A percentile compares a stretch with the other conserved stretches of the same genome.
Conservation (phyloP, 2,888 invertebrate species). For the Apodemia zela region DNA sequence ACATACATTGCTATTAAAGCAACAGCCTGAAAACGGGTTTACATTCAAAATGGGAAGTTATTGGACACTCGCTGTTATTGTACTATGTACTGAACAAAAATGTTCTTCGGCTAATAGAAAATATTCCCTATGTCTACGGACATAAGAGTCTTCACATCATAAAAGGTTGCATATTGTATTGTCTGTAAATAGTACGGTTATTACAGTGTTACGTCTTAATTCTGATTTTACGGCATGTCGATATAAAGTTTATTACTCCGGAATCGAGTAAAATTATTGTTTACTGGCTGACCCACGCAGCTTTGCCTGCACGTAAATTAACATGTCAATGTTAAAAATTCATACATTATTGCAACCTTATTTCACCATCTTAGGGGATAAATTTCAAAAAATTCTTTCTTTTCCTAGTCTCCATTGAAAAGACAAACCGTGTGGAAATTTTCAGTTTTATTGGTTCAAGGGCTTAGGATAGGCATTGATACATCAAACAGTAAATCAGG, state of each 20-base stretch:
- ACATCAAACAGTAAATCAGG: too few species aligned
- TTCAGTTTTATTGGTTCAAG: too few species aligned
- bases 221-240: not conserved
- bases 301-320: too few species aligned
- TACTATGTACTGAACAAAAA: not conserved
- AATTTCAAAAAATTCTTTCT: too few species aligned
- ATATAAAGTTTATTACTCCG: not conserved
- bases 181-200: not conserved
- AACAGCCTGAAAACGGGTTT: slow-evolving; percentile 13
- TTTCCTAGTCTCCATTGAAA: too few species aligned
- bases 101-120: not conserved
- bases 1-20: slow-evolving; percentile 14
- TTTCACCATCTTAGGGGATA: too few species aligned
- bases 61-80: slow-evolving; percentile 14
- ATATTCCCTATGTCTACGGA: not conserved
- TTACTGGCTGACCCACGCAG: too few species aligned
- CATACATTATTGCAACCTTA: too few species aligned
- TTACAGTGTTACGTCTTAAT: slow-evolving; percentile 5
- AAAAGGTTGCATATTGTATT: not conserved
- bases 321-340: too few species aligned
- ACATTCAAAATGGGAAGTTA: slow-evolving; percentile 13
- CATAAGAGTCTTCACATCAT: not conserved
- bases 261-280: not conserved
- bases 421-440: too few species aligned
- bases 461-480: too few species aligned